A percentile compares a stretch with the other conserved stretches of the same genome.
Evolutionary conservation across 2,113 vertebrate genomes (phyloP).

Genomic region (Thalassoma bifasciatum): DNA sequence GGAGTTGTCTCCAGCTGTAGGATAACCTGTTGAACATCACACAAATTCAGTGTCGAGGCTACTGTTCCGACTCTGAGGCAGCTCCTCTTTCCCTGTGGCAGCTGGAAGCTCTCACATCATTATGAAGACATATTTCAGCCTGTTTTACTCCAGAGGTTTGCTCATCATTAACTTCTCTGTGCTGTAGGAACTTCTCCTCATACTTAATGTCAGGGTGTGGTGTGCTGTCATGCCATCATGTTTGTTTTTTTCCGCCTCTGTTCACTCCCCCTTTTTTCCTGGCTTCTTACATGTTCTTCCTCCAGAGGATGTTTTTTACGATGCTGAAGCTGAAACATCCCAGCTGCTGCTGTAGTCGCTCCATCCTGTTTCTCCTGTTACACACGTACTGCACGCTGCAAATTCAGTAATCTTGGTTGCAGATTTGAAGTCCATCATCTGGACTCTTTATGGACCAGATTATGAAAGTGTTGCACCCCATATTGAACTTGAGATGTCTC

Average conservation of each 20-base stretch:
- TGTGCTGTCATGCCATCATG: constrained; percentile 33
- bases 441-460: background rate
- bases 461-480: background rate
- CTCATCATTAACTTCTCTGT: constrained; percentile 28
- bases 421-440: constrained; percentile 21
- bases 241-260: constrained; percentile 34
- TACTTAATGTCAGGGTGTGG: background rate
- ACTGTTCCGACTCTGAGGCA: background rate
- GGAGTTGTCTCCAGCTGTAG: background rate
- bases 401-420: background rate
- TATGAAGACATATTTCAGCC: constrained; percentile 31
- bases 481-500: background rate
- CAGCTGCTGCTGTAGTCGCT: constrained; percentile 61
- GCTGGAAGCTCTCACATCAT: constrained; percentile 63
- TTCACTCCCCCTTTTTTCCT: constrained; percentile 43
- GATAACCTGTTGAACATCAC: background rate
- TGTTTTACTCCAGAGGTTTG: constrained; percentile 28
- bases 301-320: constrained; percentile 23
- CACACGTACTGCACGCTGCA: background rate
- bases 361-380: background rate
- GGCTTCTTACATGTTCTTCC: constrained; percentile 22
- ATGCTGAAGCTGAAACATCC: constrained; percentile 31
- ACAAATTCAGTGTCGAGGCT: constrained; percentile 1
- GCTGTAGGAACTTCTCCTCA: constrained; percentile 26
- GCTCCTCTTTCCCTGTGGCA: constrained; percentile 34